A percentile compares a stretch with the other conserved stretches of the same genome.
Conservation (phyloP, 2,888 invertebrate species). For the Cheilosia impressa region DNA sequence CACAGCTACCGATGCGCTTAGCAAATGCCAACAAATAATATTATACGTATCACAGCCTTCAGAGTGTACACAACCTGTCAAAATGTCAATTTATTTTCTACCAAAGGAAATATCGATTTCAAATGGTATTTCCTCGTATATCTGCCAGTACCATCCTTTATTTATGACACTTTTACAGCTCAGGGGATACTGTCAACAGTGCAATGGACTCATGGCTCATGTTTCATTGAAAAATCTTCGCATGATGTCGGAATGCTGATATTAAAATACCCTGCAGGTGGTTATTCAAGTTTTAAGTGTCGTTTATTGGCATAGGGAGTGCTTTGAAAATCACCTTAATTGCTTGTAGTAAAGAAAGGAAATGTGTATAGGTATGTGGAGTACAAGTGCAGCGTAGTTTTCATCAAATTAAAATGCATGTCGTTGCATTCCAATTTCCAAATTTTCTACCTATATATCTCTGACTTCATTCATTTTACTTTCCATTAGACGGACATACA, state of each 20-base stretch:
- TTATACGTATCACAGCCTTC: background rate
- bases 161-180: slow-evolving; percentile 16
- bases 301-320: background rate
- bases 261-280: slow-evolving; percentile 18
- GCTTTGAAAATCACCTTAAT: background rate
- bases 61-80: slow-evolving; percentile 7
- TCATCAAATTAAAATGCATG: too few relatives aligned
- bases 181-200: slow-evolving; percentile 9
- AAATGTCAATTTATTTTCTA: slow-evolving; percentile 14
- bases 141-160: slow-evolving; percentile 13
- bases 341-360: too few relatives aligned
- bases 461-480: too few relatives aligned
- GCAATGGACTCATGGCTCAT: slow-evolving; percentile 35
- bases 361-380: too few relatives aligned
- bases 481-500: too few relatives aligned
- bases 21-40: too few relatives aligned
- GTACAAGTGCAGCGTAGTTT: too few relatives aligned
- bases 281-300: background rate
- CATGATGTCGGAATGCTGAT: slow-evolving; percentile 14
- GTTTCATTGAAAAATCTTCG: slow-evolving; percentile 26
- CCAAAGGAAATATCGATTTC: slow-evolving; percentile 18
- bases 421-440: too few relatives aligned
- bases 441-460: too few relatives aligned
- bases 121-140: slow-evolving; percentile 15
- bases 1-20: too few relatives aligned